Evolutionary conservation across 1,140 invertebrate species (phyloP), one percentile per base, ranked within the genome.

Genomic region (Drosophila punjabiensis): DNA sequence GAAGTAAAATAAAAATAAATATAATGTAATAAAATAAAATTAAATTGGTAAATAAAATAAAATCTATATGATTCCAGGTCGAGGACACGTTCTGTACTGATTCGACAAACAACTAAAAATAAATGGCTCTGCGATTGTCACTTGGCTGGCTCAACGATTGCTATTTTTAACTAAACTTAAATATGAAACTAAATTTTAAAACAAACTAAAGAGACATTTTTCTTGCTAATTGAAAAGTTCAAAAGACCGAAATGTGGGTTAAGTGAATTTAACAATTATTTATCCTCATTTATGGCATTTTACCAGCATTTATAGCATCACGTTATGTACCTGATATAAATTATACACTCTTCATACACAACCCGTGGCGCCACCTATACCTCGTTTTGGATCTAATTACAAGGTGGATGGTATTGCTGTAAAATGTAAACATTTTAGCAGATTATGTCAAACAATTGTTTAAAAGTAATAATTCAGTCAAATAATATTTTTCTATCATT

Each of bases 41-140:
- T 24, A 24, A 24, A 24, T 24, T 2, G 3, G 24, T 24, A 24
- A 24, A 24, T 24, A 24, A 24, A 24, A 24, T 24, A 24, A 24
- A 24, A 24, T 24, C 1, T 24, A 2, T 24, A 70, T 70, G 61
- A 53, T 37, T 70, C 47, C 35, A 37, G 30, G 48, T 11, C 62
- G 68, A 55, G 30, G 20, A 16, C 16, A 67, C 28, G 6, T 39
- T 37, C 30, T 2, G 16, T n/a, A 53, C 53, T 66, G 47, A 18
- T 9, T n/a, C 1, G 1, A 41, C 7, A 9, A 41, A n/a, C 1
- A 41, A 9, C 7, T 9, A 8, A 4, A n/a, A n/a, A 13, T 11
- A 9, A 11, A 14, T 18, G n/a, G 5, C 5, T 10, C 11, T 45
- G 10, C 5, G 11, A 41, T 9, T 43, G n/a, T n/a, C 41, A 43